Evolutionary conservation across 1,140 invertebrate genomes (phyloP).

Genomic region (Lepidotrigona ventralis): DNA sequence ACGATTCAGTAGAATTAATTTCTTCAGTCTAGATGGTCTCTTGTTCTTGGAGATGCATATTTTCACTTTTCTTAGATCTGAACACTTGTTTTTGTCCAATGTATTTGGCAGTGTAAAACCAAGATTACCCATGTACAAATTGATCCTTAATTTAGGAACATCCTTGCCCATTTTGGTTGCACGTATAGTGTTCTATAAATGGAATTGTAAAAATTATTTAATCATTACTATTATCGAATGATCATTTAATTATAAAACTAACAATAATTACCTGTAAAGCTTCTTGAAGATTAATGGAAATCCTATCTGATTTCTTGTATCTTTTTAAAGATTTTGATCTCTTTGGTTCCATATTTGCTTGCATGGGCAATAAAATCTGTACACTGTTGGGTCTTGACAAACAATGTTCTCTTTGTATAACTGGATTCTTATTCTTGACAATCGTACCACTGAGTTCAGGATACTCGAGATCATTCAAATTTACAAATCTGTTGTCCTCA

Average conservation of each 20-base stretch:
- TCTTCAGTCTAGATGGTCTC: constrained; percentile 48
- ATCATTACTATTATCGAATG: not conserved
- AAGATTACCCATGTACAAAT: constrained; percentile 26
- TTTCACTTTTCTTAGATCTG: not conserved
- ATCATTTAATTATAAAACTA: not conserved
- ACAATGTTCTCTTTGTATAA: not conserved
- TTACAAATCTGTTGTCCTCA: not conserved
- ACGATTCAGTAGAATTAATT: constrained; percentile 26
- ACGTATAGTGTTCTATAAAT: constrained; percentile 24
- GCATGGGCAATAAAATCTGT: not conserved
- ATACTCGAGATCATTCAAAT: constrained; percentile 41
- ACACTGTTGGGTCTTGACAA: not conserved
- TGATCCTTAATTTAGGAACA: constrained; percentile 12
- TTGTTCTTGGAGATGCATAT: constrained; percentile 45
- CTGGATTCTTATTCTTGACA: constrained; percentile 8
- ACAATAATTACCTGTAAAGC: constrained; percentile 44
- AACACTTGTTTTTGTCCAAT: constrained; percentile 3
- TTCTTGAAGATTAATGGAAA: constrained; percentile 49
- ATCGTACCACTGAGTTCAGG: constrained; percentile 42
- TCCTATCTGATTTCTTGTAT: constrained; percentile 35
- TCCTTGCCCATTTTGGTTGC: constrained; percentile 21
- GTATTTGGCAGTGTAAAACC: not conserved
- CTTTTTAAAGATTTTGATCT: constrained; percentile 10
- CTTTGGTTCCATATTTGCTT: constrained; percentile 6
- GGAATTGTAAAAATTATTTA: not conserved